Base-by-base conservation (phyloP, 2,797 vertebrate species). In the Parauchenoglanis ngamensis region DNA sequence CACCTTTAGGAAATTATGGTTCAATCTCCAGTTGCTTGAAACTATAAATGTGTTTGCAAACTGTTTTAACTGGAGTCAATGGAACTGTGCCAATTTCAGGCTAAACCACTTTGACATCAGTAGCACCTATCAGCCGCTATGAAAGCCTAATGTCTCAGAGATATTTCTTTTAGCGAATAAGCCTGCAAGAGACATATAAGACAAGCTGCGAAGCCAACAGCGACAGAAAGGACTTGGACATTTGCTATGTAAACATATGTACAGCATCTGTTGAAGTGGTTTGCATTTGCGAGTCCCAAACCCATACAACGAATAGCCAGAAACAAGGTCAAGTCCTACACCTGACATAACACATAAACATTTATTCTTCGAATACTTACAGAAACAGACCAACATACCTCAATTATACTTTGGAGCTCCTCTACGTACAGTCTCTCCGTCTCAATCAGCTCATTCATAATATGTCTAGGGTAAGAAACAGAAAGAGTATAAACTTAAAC, bases 381-480 rank as follows among this genome's bases (percentile, higher is more conserved):
- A 52, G 23, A 67, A 54, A 67, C 11, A 78, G 8, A 67, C 10
- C 73, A 83, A 89, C 80, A 17, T 94, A 99, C 98, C 97, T 98
- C 97, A 93, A 99, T 97, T 93, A 99, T 98, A 92, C 96, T 98
- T 89, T 98, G 97, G 85, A 98, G 95, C 89, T 99, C 98, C 91
- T 98, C 98, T 78, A 98, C 97, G 87, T 99, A 99, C 57, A 97
- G 94, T 67, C 97, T 95, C 92, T 99, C 98, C 0, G 98, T 98
- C 94, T 99, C 97, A 92, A 99, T 97, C 90, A 99, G 94, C 91
- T 99, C 98, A 59, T 94, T 96, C 95, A 98, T 96, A 89, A 99
- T 97, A 92, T 96, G 96, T 92, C 98, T 99, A 91, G 86, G 91
- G 90, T 91, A 91, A 89, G 91, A 85, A 54, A 86, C n/a, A 59